Conservation (phyloP, 2,797 vertebrate genomes). For the Gouania willdenowi region DNA sequence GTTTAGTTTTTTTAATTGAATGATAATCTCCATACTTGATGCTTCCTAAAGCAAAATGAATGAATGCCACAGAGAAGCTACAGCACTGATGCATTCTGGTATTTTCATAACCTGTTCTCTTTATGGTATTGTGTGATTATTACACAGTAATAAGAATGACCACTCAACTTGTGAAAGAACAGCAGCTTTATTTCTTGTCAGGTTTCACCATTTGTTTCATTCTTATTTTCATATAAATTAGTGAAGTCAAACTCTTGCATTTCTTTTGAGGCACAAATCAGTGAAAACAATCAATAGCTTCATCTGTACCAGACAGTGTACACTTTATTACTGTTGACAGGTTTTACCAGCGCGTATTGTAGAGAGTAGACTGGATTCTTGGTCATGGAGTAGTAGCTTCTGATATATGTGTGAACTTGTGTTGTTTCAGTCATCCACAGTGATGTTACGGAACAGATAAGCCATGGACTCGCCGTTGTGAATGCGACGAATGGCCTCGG, state of each 20-base stretch:
- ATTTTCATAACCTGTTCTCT: too few species aligned
- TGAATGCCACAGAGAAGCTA: too few species aligned
- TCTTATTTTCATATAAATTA: conserved; percentile 2
- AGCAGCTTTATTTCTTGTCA: conserved; percentile 43
- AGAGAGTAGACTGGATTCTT: conserved; percentile 7
- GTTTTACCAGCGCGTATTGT: neutral
- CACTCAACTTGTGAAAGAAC: neutral
- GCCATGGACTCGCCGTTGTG: conserved; percentile 96
- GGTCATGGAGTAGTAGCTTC: conserved; percentile 24
- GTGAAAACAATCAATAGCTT: conserved; percentile 10
- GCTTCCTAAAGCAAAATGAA: too few species aligned
- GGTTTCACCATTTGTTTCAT: conserved; percentile 9
- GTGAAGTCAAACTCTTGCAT: conserved; percentile 15
- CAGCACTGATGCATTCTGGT: too few species aligned
- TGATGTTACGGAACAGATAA: conserved; percentile 93
- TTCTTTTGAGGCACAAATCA: conserved; percentile 5
- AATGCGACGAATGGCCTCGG: conserved; percentile 89
- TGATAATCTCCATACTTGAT: too few species aligned
- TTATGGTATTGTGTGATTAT: too few species aligned
- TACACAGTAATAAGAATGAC: too few species aligned
- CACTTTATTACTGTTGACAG: too few species aligned
- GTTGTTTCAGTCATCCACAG: conserved; percentile 85
- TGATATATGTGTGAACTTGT: neutral
- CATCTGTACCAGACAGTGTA: conserved; percentile 7
- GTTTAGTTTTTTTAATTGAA: too few species aligned